Evolutionary conservation across 2,113 vertebrate genomes (phyloP).

Genomic region (Channa maculata): DNA sequence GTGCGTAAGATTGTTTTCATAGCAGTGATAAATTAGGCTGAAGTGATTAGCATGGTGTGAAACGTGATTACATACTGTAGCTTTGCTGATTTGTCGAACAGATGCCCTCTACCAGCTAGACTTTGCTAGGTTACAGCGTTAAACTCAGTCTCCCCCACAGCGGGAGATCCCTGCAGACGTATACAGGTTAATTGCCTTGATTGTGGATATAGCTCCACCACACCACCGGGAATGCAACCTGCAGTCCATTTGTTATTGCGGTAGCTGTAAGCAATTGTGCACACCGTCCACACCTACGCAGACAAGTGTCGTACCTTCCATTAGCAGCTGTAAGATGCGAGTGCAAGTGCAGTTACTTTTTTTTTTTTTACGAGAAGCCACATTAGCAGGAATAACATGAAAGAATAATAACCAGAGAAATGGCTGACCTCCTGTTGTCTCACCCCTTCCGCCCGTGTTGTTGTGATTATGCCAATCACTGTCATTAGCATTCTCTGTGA

Average conservation of each 20-base stretch:
- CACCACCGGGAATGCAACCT: conserved; percentile 58
- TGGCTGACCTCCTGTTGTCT: conserved; percentile 71
- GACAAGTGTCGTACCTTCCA: conserved; percentile 11
- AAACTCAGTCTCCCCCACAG: conserved; percentile 70
- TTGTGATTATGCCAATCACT: conserved; percentile 80
- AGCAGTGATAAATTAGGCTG: conserved; percentile 80
- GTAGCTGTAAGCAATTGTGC: conserved; percentile 25
- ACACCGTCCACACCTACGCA: conserved; percentile 6
- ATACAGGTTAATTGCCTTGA: conserved; percentile 83
- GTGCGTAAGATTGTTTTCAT: conserved; percentile 74
- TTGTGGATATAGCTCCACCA: conserved; percentile 68
- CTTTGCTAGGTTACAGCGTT: conserved; percentile 70
- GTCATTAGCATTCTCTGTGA: conserved; percentile 72
- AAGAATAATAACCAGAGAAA: conserved; percentile 62
- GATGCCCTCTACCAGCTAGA: conserved; percentile 80
- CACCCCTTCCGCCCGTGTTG: conserved; percentile 56
- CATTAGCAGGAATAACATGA: conserved; percentile 54
- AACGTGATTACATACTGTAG: conserved; percentile 81
- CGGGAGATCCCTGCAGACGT: conserved; percentile 74
- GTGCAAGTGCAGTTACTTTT: conserved; percentile 38
- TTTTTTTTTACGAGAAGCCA: conserved; percentile 4
- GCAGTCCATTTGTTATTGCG: conserved; percentile 62
- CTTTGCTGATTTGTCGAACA: conserved; percentile 81
- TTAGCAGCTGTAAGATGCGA: conserved; percentile 18
- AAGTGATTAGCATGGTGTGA: conserved; percentile 84